Evolutionary conservation across 2,888 invertebrate species (phyloP), one percentile per base, ranked within the genome.

Genomic region (Erpobdella octoculata): DNA sequence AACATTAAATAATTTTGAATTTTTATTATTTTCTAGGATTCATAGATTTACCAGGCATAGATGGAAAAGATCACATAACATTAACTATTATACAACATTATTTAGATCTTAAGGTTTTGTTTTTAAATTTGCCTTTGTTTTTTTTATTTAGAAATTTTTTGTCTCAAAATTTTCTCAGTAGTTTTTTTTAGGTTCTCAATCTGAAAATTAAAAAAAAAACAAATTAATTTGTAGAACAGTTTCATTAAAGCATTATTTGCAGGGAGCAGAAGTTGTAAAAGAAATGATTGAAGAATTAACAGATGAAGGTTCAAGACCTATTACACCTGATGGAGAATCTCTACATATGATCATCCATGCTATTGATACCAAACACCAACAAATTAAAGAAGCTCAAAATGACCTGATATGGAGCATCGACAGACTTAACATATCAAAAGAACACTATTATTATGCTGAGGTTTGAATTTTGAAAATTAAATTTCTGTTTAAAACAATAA

Each of bases 221-320:
- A 25, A 28, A 12, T 53, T 53, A 25, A 15, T 18, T 21, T 8
- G 6, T 53, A 6, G 15, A 53, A 1, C n/a, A 53, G 28, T 53
- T 2, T 12, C 28, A 9, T 1, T n/a, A 35, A 41, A 15, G 12
- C 33, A 31, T n/a, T 38, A n/a, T 21, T 70, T 66, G 3, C 69
- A 81, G 80, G 76, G 80, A 76, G 82, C 83, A 53, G 83, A 83
- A 71, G 83, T 83, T n/a, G 83, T 82, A 82, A 79, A 78, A 25
- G 83, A 83, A 75, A 59, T 77, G 53, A 65, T 75, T 37, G 75
- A 75, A 28, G 83, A 83, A 75, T 75, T 83, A 31, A 78, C 79
- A 48, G 75, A 75, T 59, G 83, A 83, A 71, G 74, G 78, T 4
- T 78, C 83, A 0, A 76, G 80, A n/a, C 82, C 83, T 18, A 79